Conservation (phyloP, 2,888 invertebrate species). For the Enchytraeus crypticus region DNA sequence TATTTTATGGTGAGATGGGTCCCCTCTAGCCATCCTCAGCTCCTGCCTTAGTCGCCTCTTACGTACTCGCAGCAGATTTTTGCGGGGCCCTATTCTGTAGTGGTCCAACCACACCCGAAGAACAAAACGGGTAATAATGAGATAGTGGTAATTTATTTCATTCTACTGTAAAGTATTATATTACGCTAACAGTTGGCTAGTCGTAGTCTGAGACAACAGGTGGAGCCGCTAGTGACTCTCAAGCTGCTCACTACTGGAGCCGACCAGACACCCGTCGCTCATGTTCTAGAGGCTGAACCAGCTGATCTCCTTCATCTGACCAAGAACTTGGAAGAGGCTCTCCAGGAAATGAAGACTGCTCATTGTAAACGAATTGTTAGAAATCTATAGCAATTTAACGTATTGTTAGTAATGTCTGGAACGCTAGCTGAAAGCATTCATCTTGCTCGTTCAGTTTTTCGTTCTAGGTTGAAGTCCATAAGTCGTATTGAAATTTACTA, state of each 20-base stretch:
- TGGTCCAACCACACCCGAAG: too few relatives aligned
- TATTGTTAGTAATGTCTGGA: too few relatives aligned
- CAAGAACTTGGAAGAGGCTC: slow-evolving; percentile 58
- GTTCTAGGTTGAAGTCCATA: too few relatives aligned
- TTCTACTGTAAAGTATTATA: not conserved
- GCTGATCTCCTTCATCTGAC: slow-evolving; percentile 59
- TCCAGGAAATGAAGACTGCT: slow-evolving; percentile 57
- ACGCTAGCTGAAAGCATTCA: too few relatives aligned
- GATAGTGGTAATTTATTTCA: not conserved
- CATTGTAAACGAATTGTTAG: slow-evolving; percentile 48
- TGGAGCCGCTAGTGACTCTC: slow-evolving; percentile 36
- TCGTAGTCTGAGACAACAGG: slow-evolving; percentile 37
- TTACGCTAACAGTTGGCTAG: slow-evolving; percentile 37
- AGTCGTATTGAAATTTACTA: too few relatives aligned
- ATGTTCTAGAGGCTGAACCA: slow-evolving; percentile 54
- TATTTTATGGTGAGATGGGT: too few relatives aligned
- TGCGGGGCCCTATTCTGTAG: too few relatives aligned
- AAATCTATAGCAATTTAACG: slow-evolving; percentile 42
- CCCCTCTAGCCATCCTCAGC: too few relatives aligned
- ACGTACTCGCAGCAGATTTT: too few relatives aligned
- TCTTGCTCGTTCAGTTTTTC: too few relatives aligned
- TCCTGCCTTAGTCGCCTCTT: too few relatives aligned
- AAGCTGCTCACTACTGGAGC: slow-evolving; percentile 38
- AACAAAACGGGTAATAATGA: too few relatives aligned
- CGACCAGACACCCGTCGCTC: slow-evolving; percentile 27